Evolutionary conservation across 2,113 vertebrate species (phyloP).

Genomic region (Alectura lathami): DNA sequence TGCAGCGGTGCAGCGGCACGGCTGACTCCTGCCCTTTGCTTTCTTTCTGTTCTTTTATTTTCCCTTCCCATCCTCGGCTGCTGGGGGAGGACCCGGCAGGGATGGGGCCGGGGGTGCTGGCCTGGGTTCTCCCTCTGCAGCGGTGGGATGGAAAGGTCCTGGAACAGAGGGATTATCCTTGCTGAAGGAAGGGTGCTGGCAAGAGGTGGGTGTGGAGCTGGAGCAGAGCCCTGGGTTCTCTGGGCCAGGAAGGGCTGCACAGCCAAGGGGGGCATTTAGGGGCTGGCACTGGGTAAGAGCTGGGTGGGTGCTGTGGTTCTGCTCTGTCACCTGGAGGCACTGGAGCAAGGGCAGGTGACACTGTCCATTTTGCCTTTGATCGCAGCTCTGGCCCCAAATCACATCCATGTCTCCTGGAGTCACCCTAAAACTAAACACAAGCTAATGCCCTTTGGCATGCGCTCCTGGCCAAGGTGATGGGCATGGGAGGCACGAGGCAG

Average conservation of each 20-base stretch:
- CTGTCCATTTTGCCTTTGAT: not conserved
- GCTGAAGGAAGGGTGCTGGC: not conserved
- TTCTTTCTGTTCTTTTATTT: not conserved
- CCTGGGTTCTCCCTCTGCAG: not conserved
- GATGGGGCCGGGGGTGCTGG: not conserved
- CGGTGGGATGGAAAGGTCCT: not conserved
- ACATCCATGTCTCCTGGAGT: not conserved
- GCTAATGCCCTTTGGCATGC: not conserved
- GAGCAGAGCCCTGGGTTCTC: not conserved
- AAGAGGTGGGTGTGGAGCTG: not conserved
- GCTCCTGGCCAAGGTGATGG: not conserved
- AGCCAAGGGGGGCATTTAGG: rapidly evolving
- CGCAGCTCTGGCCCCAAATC: not conserved
- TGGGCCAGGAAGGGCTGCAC: rapidly evolving
- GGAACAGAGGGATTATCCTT: not conserved
- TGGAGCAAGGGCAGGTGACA: not conserved
- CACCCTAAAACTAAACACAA: not conserved
- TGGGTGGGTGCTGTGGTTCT: not conserved
- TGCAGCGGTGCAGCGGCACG: not conserved
- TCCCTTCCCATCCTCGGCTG: not conserved
- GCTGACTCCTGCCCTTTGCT: not conserved
- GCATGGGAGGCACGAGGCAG: not conserved
- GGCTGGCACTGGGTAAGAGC: not conserved
- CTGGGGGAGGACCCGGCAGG: not conserved
- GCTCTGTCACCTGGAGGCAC: not conserved